phyloP scores from a whole-genome alignment of 2,888 invertebrate species.

The Acleris cristana region DNA sequence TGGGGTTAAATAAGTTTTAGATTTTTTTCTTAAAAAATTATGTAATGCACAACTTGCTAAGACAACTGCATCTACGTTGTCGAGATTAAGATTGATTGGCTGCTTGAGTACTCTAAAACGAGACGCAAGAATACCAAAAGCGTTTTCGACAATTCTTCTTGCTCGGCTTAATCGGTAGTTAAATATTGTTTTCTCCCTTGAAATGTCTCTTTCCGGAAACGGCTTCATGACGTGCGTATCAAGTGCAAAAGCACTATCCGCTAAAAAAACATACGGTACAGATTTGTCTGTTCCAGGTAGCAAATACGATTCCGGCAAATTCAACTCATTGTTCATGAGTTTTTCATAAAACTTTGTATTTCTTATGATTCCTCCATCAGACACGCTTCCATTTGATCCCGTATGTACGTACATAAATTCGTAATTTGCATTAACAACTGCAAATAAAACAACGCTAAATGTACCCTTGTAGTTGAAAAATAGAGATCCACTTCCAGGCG shows the following conservation, averaged over 20 bases:
- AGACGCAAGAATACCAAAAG: constrained; percentile 4
- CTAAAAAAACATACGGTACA: neutral
- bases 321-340: neutral
- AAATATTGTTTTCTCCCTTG: constrained; percentile 3
- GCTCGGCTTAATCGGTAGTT: constrained; percentile 1
- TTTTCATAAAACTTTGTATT: constrained; percentile 1
- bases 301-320: neutral
- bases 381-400: too few species aligned
- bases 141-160: neutral
- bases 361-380: too few species aligned
- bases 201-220: neutral
- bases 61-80: constrained; percentile 8
- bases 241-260: neutral
- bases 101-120: neutral
- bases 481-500: constrained; percentile 1
- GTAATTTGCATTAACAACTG: constrained; percentile 7
- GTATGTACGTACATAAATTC: constrained; percentile 8
- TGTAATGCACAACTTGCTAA: constrained; percentile 8
- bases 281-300: constrained; percentile 6
- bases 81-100: constrained; percentile 3
- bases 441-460: constrained; percentile 8
- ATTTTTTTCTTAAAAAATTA: constrained; percentile 10
- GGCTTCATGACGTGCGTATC: constrained; percentile 1
- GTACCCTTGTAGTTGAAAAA: constrained; percentile 11
- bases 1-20: constrained; percentile 1